Evolutionary conservation across 1,140 invertebrate genomes (phyloP), one percentile per base, ranked within the genome.

Genomic region (Leptinotarsa lineolata): DNA sequence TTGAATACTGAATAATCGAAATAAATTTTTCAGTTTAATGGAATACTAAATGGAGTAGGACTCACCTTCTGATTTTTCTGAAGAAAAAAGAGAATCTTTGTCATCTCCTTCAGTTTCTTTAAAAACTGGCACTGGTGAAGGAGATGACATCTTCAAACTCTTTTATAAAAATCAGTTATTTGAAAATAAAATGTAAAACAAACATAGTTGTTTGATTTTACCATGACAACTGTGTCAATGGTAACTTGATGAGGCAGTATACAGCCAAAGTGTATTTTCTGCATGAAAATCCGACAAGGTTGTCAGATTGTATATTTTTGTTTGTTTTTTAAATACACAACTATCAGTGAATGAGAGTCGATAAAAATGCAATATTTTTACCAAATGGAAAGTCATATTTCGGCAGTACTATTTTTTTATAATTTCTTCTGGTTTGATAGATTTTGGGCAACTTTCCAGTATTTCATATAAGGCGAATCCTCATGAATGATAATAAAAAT

Each of bases 1-100:
- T 39, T 39, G 8, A 39, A 39, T 54, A 54, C 48, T 54, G 15
- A 54, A 16, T 54, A n/a, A 54, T 54, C 15, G 1, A 54, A 54
- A 16, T 54, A 4, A 54, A 54, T 16, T n/a, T 39, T 54, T 54
- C 48, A 54, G 48, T 54, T 54, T 54, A 3, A 54, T 16, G n/a
- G 15, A 54, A 54, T 54, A 39, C 8, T 54, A 18, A 18, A 54
- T 18, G 12, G 24, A 22, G n/a, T n/a, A n/a, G 61, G 61, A 63
- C 58, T 74, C 78, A 80, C 80, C 81, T 76, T 79, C 78, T 39
- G 74, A 64, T 74, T 79, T 72, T 13, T 82, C 81, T 8, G 82
- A 83, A 66, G 76, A 77, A 75, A 82, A 83, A 13, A 83, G 59
- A 3, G 82, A 83, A 78, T 83, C 82, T 70, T 78, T 81, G 30